These are phyloP conservation scores for Trissolcus japonicus DNA, from an alignment of 2,888 invertebrate species.

Conservation along the genomic window DNA sequence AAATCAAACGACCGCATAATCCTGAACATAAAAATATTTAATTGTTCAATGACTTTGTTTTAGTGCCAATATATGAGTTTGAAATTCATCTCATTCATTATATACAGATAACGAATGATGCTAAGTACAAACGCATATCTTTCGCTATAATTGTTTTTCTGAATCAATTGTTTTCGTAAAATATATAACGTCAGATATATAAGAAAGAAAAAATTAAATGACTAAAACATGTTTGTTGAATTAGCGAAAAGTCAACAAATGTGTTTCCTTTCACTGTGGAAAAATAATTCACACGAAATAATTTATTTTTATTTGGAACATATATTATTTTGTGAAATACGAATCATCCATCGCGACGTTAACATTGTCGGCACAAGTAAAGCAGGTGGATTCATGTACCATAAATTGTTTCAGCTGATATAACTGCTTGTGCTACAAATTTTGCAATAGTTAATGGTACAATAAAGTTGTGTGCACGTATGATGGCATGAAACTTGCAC, in stretches of 20 bases:
- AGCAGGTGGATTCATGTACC: too few relatives aligned
- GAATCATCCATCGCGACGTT: background rate
- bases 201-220: background rate
- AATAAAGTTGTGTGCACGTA: background rate
- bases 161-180: background rate
- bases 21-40: too few relatives aligned
- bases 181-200: background rate
- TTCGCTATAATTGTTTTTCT: background rate
- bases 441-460: slow-evolving; percentile 8
- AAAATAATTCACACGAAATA: slow-evolving; percentile 1
- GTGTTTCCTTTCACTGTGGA: background rate
- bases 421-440: too few relatives aligned
- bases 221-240: slow-evolving; percentile 3
- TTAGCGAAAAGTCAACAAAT: slow-evolving; percentile 2
- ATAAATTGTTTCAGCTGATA: too few relatives aligned
- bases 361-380: background rate
- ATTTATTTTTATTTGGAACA: background rate
- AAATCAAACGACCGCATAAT: too few relatives aligned
- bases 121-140: background rate
- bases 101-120: background rate
- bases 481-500: too few relatives aligned
- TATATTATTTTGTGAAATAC: background rate
- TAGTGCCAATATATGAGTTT: background rate
- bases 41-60: background rate
- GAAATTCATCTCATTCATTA: background rate